Conservation (phyloP, 2,888 invertebrate species). For the Nineta flava region DNA sequence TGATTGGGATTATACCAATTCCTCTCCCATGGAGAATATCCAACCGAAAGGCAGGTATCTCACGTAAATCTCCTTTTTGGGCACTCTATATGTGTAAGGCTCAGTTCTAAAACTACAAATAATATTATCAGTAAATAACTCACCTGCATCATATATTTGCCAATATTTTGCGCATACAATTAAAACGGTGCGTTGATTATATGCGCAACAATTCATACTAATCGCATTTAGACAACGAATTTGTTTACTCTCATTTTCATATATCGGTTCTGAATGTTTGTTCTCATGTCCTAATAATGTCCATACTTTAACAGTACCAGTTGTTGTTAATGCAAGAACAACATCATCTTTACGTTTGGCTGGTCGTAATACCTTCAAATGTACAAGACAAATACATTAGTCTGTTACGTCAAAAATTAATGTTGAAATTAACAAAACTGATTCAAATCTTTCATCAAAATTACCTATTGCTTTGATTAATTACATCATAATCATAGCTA, state of each 20-base stretch:
- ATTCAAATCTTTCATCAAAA: too few species aligned
- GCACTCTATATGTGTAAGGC: too few species aligned
- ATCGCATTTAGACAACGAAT: slow-evolving; percentile 88
- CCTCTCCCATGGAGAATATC: too few species aligned
- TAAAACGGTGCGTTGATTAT: slow-evolving; percentile 91
- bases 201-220: slow-evolving; percentile 82
- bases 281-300: slow-evolving; percentile 78
- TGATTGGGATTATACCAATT: too few species aligned
- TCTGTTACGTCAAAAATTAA: too few species aligned
- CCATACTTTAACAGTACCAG: slow-evolving; percentile 96
- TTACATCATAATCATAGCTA: too few species aligned
- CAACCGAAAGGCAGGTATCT: too few species aligned
- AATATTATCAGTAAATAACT: neutral
- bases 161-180: slow-evolving; percentile 95
- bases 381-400: slow-evolving; percentile 12
- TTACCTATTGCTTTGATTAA: too few species aligned
- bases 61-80: too few species aligned
- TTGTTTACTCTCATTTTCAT: slow-evolving; percentile 95
- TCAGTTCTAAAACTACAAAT: neutral
- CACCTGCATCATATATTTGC: slow-evolving; percentile 76
- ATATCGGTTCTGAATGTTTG: slow-evolving; percentile 73
- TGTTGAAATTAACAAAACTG: too few species aligned
- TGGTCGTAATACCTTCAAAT: slow-evolving; percentile 52
- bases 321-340: slow-evolving; percentile 85
- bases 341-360: slow-evolving; percentile 84